These are phyloP conservation scores for Heliconius hermathena DNA, from an alignment of 1,140 invertebrate species.

Conservation along the genomic window DNA sequence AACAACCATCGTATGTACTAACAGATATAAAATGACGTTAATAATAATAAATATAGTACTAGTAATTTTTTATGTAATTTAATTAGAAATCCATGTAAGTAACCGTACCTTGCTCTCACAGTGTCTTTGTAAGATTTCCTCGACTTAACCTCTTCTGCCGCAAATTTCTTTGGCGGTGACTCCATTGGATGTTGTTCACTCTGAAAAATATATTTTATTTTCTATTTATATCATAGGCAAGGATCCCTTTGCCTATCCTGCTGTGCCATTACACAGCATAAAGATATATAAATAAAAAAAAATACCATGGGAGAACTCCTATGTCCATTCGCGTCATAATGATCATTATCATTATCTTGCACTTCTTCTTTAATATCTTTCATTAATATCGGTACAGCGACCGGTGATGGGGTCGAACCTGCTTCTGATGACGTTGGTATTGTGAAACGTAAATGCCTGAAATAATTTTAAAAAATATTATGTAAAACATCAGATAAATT, in stretches of 20 bases:
- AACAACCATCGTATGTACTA: too few relatives aligned
- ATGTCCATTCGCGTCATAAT: conserved; percentile 40
- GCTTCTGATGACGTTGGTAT: conserved; percentile 63
- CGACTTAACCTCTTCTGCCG: conserved; percentile 52
- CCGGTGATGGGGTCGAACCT: conserved; percentile 55
- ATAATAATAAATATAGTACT: too few relatives aligned
- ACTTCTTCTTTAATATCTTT: conserved; percentile 23
- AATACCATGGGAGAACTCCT: conserved; percentile 17
- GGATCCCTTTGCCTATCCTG: too few relatives aligned
- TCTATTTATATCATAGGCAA: too few relatives aligned
- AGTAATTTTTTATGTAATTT: too few relatives aligned
- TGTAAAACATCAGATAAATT: too few relatives aligned
- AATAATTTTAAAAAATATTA: conserved; percentile 15
- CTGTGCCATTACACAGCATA: too few relatives aligned
- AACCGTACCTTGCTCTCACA: conserved; percentile 62
- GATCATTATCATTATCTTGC: conserved; percentile 6
- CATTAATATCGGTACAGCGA: conserved; percentile 24
- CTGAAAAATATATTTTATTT: too few relatives aligned
- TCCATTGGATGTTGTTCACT: conserved; percentile 49
- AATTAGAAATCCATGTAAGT: background rate
- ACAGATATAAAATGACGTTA: too few relatives aligned
- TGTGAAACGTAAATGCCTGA: conserved; percentile 64
- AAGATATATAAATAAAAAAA: too few relatives aligned
- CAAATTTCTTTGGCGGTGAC: conserved; percentile 66
- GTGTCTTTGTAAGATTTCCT: conserved; percentile 64